Percentiles rank a stretch among this genome's conserved stretches.
Conservation (phyloP, 1,140 invertebrate genomes). For the Drosophila erecta region DNA sequence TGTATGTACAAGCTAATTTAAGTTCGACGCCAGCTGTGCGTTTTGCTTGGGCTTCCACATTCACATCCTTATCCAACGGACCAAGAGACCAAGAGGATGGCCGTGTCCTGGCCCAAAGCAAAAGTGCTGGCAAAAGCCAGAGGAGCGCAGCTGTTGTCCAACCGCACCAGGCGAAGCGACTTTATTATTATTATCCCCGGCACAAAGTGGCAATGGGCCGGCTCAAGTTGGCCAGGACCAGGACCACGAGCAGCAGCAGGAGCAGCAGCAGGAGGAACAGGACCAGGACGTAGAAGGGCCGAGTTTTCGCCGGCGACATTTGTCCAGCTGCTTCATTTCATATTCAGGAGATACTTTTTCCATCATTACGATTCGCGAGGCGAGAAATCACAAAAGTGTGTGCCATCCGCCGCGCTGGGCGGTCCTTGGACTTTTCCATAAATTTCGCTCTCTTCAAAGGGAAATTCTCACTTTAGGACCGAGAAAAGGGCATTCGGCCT, state of each 20-base stretch:
- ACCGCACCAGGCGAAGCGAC: slow-evolving; percentile 59
- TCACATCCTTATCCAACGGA: neutral
- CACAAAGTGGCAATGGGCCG: slow-evolving; percentile 66
- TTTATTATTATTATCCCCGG: slow-evolving; percentile 80
- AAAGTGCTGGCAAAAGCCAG: slow-evolving; percentile 18
- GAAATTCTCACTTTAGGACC: slow-evolving; percentile 4
- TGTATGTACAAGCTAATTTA: slow-evolving; percentile 81
- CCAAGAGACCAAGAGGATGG: no score
- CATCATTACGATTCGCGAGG: slow-evolving; percentile 59
- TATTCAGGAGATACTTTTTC: slow-evolving; percentile 77
- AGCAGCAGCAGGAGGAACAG: no score
- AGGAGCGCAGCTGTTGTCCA: slow-evolving; percentile 52
- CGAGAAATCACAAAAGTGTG: slow-evolving; percentile 61
- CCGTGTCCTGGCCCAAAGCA: slow-evolving; percentile 10
- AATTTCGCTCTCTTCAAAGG: neutral
- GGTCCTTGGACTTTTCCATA: slow-evolving; percentile 9
- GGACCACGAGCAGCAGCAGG: no score
- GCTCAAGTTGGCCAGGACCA: slow-evolving; percentile 17
- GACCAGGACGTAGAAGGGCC: neutral
- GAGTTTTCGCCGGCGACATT: slow-evolving; percentile 50
- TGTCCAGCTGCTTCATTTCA: slow-evolving; percentile 81
- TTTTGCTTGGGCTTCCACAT: slow-evolving; percentile 28
- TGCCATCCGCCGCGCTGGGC: slow-evolving; percentile 2
- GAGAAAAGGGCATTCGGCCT: slow-evolving; percentile 17
- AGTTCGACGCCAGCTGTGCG: slow-evolving; percentile 77